phyloP scores from a whole-genome alignment of 1,140 invertebrate genomes.

The Stratiolaelaps scimitus region DNA sequence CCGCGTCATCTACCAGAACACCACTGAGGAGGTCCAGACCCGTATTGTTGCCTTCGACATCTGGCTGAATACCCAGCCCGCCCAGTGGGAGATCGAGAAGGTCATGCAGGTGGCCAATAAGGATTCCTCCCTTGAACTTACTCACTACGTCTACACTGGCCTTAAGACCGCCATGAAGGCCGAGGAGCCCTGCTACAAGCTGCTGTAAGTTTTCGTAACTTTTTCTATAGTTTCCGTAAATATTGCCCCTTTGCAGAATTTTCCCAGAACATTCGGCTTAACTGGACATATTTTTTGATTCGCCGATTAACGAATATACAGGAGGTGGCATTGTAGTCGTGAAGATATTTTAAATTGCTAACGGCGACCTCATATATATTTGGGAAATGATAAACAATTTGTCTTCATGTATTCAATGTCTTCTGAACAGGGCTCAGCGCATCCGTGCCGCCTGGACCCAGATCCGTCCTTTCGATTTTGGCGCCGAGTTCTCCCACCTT shows the following conservation, averaged over 20 bases:
- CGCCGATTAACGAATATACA: no score
- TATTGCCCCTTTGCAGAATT: no score
- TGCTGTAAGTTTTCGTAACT: conserved; percentile 6
- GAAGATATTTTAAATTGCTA: no score
- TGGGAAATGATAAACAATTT: no score
- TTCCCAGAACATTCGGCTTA: no score
- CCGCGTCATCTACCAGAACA: conserved; percentile 25
- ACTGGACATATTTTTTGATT: no score
- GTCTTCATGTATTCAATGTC: neutral
- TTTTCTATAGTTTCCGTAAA: no score
- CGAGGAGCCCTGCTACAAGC: conserved; percentile 25
- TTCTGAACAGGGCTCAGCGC: conserved; percentile 6
- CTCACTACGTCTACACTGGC: conserved; percentile 16
- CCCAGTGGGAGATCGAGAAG: conserved; percentile 22
- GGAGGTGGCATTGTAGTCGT: no score
- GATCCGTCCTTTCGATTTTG: conserved; percentile 22
- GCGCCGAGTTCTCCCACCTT: neutral
- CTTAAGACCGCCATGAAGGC: conserved; percentile 17
- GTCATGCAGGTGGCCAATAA: conserved; percentile 15
- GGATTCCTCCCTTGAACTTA: conserved; percentile 13
- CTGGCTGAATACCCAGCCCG: conserved; percentile 26
- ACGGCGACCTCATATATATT: neutral
- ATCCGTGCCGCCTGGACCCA: conserved; percentile 25
- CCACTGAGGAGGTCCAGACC: conserved; percentile 19
- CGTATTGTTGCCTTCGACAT: conserved; percentile 25